Percentiles rank a stretch among this genome's conserved stretches.
Evolutionary conservation across 2,797 vertebrate genomes (phyloP).

Genomic region (Rhinophrynus dorsalis): DNA sequence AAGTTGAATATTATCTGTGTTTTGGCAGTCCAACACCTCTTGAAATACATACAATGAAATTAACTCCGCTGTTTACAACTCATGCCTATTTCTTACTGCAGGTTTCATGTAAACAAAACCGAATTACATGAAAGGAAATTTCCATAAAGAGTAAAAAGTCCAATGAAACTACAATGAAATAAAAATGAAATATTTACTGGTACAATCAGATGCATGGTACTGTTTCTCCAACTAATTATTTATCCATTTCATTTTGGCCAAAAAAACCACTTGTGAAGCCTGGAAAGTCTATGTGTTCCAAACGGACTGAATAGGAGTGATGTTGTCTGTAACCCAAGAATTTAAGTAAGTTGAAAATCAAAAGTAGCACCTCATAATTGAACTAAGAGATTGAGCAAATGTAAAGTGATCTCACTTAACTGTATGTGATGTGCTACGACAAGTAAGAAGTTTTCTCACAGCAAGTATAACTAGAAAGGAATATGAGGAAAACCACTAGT

Average conservation of each 20-base stretch:
- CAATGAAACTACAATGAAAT: not conserved
- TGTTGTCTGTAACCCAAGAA: not conserved
- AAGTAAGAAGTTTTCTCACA: too few species aligned
- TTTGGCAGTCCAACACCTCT: constrained; percentile 28
- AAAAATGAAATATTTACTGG: not conserved
- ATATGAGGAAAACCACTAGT: not conserved
- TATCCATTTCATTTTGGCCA: not conserved
- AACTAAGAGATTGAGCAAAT: not conserved
- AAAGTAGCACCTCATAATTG: constrained; percentile 5
- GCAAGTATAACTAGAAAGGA: constrained; percentile 4
- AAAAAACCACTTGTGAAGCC: not conserved
- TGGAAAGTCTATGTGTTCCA: not conserved
- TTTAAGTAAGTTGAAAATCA: not conserved
- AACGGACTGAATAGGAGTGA: not conserved
- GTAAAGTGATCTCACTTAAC: not conserved
- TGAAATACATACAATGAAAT: constrained; percentile 27
- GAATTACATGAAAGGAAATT: not conserved
- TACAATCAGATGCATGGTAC: not conserved
- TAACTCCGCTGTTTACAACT: constrained; percentile 9
- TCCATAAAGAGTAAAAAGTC: not conserved
- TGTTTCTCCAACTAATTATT: not conserved
- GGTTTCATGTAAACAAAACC: constrained; percentile 1
- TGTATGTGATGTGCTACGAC: not conserved
- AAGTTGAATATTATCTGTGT: constrained; percentile 23
- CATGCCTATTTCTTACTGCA: not conserved